Percentiles rank a stretch among this genome's conserved stretches.
Evolutionary conservation across 2,888 invertebrate genomes (phyloP).

Genomic region (Beris morrisii): DNA sequence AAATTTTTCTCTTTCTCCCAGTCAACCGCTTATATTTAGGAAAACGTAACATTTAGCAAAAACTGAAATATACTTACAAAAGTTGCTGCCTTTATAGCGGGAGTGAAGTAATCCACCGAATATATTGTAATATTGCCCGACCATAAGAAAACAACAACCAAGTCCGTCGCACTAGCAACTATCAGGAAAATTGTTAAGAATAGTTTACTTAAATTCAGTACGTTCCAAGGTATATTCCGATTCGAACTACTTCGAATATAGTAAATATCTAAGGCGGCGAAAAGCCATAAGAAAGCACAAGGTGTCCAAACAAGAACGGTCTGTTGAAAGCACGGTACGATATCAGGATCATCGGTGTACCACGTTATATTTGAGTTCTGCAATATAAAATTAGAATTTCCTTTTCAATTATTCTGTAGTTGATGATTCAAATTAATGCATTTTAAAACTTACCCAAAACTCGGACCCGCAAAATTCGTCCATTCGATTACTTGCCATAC

Average conservation of each 20-base stretch:
- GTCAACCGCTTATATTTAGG: no score
- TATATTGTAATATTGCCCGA: conserved; percentile 60
- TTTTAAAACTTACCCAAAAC: conserved; percentile 73
- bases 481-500: conserved; percentile 59
- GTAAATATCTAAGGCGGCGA: conserved; percentile 72
- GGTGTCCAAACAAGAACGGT: conserved; percentile 90
- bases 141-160: conserved; percentile 64
- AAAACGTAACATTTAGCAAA: neutral
- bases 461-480: conserved; percentile 75
- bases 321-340: conserved; percentile 90
- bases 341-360: conserved; percentile 79
- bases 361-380: conserved; percentile 79
- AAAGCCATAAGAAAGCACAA: conserved; percentile 79
- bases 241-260: conserved; percentile 76
- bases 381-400: conserved; percentile 49
- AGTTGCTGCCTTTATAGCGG: conserved; percentile 73
- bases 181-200: conserved; percentile 66
- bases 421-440: neutral
- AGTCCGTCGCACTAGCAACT: conserved; percentile 68
- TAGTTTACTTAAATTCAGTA: conserved; percentile 71
- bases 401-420: neutral
- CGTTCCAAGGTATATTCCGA: conserved; percentile 77
- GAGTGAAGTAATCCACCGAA: conserved; percentile 75
- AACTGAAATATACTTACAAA: conserved; percentile 72
- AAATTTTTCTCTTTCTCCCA: no score